Conservation (phyloP, 2,888 invertebrate species). For the Bombyx huttoni region DNA sequence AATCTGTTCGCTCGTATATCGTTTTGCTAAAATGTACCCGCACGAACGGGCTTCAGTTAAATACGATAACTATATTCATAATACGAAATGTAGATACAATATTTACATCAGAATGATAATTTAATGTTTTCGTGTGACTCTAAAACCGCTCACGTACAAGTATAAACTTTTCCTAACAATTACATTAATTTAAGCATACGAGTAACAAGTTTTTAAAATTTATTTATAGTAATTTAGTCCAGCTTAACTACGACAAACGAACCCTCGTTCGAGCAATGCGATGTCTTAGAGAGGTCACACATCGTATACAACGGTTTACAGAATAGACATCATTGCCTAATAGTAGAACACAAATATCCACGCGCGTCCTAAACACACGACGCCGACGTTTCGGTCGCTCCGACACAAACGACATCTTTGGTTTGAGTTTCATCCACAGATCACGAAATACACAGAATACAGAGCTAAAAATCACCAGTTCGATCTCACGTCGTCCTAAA, state of each 20-base stretch:
- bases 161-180: slow-evolving; percentile 65
- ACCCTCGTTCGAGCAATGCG: slow-evolving; percentile 43
- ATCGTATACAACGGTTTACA: slow-evolving; percentile 71
- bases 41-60: slow-evolving; percentile 6
- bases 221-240: slow-evolving; percentile 57
- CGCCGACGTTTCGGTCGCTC: slow-evolving; percentile 5
- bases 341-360: slow-evolving; percentile 41
- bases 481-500: too few relatives aligned
- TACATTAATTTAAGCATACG: slow-evolving; percentile 64
- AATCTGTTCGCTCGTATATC: slow-evolving; percentile 26
- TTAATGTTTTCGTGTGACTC: slow-evolving; percentile 44
- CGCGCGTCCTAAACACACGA: slow-evolving; percentile 13
- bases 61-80: slow-evolving; percentile 15
- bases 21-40: slow-evolving; percentile 13
- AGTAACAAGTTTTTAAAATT: slow-evolving; percentile 68
- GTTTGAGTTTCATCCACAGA: slow-evolving; percentile 11
- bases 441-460: slow-evolving; percentile 6
- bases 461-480: too few relatives aligned
- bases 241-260: slow-evolving; percentile 32
- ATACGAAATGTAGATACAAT: slow-evolving; percentile 31
- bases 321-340: slow-evolving; percentile 57
- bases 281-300: slow-evolving; percentile 59
- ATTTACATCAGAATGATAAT: slow-evolving; percentile 46
- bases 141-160: slow-evolving; percentile 56
- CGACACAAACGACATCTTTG: slow-evolving; percentile 22